Conservation (phyloP, 2,888 invertebrate species). For the Sesia apiformis region DNA sequence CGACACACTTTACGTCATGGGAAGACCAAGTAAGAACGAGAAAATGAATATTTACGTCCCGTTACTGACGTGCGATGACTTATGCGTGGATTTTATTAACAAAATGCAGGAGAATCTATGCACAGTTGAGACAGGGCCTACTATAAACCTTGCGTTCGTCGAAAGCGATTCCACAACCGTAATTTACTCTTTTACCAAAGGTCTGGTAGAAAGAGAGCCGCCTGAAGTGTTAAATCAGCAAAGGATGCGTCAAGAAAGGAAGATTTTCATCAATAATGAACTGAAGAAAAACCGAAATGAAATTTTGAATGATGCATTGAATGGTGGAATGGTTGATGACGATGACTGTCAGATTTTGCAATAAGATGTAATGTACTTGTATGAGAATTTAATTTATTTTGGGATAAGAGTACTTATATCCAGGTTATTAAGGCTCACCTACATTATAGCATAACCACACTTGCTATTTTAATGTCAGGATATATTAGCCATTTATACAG, state of each 20-base stretch:
- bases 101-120: constrained; percentile 60
- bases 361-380: constrained; percentile 6
- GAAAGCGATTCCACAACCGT: constrained; percentile 61
- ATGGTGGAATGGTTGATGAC: constrained; percentile 57
- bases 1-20: constrained; percentile 56
- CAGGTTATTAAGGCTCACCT: too few relatives aligned
- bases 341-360: constrained; percentile 46
- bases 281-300: constrained; percentile 39
- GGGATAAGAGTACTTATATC: too few relatives aligned
- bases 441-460: too few relatives aligned
- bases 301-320: constrained; percentile 50
- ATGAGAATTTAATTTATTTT: too few relatives aligned
- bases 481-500: too few relatives aligned
- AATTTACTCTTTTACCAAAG: constrained; percentile 59
- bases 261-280: constrained; percentile 53
- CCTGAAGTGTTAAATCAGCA: constrained; percentile 29
- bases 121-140: constrained; percentile 54
- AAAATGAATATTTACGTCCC: constrained; percentile 64
- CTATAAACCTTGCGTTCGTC: constrained; percentile 54
- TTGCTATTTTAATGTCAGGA: too few relatives aligned
- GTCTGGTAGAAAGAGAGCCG: constrained; percentile 36
- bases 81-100: constrained; percentile 45
- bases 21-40: constrained; percentile 44
- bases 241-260: constrained; percentile 39
- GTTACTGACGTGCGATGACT: constrained; percentile 36